A percentile compares a stretch with the other conserved stretches of the same genome.
These are phyloP conservation scores for Corythaixoides concolor DNA, from an alignment of 2,113 vertebrate genomes.

Conservation along the genomic window DNA sequence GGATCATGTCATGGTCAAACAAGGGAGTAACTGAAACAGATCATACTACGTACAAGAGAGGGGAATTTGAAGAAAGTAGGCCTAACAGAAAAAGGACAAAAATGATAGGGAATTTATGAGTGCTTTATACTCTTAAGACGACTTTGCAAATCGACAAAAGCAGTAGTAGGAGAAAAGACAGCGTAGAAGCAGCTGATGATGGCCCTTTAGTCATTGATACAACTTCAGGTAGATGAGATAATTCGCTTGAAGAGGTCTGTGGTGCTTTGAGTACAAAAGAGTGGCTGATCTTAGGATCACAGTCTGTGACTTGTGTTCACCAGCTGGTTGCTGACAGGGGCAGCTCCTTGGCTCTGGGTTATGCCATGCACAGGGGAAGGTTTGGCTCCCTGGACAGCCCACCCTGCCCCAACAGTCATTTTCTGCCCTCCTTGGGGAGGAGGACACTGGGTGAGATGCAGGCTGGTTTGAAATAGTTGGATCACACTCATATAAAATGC, in stretches of 20 bases:
- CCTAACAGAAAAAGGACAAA: neutral
- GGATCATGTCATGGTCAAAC: neutral
- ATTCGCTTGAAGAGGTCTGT: neutral
- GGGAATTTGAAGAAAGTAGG: neutral
- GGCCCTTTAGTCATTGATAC: neutral
- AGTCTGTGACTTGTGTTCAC: fast-evolving
- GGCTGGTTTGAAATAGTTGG: neutral
- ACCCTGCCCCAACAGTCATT: neutral
- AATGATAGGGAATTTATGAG: neutral
- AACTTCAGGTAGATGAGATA: neutral
- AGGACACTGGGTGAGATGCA: neutral
- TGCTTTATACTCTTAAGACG: neutral
- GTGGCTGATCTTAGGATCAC: neutral
- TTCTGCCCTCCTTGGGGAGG: neutral
- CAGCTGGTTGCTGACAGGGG: neutral
- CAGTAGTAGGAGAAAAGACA: neutral
- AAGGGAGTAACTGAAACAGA: neutral
- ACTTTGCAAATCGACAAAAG: neutral
- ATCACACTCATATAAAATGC: neutral
- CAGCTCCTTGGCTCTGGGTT: neutral
- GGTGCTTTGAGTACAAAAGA: neutral
- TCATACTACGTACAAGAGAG: neutral
- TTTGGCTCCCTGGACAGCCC: neutral
- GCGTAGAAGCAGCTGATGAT: neutral
- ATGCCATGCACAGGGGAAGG: neutral